Percentiles rank a stretch among this genome's conserved stretches.
Evolutionary conservation across 2,113 vertebrate genomes (phyloP).

Genomic region (Chroicocephalus ridibundus): DNA sequence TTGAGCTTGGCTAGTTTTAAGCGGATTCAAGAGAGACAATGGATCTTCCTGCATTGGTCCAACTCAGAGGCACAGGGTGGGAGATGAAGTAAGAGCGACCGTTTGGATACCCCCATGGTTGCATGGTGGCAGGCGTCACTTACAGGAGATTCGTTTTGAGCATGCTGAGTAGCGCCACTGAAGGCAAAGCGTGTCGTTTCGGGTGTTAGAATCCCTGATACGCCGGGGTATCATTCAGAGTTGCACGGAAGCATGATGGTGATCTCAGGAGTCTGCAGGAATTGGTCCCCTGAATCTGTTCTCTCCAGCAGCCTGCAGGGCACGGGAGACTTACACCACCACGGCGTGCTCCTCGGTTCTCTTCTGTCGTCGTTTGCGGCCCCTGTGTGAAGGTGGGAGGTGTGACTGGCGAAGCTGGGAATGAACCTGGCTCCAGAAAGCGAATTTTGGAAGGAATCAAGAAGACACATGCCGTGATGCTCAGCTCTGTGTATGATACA

Average conservation of each 20-base stretch:
- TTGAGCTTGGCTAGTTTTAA: neutral
- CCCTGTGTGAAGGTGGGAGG: neutral
- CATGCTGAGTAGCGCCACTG: neutral
- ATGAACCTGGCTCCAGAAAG: neutral
- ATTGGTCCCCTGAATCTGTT: rapidly evolving
- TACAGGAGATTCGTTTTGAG: neutral
- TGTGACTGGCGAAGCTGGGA: neutral
- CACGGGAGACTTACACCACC: neutral
- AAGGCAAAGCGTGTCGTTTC: no score
- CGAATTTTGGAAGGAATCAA: neutral
- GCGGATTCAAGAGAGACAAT: neutral
- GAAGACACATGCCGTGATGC: no score
- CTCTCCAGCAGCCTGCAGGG: neutral
- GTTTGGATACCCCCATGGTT: neutral
- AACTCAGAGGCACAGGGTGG: neutral
- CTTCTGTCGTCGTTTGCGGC: neutral
- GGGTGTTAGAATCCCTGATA: neutral
- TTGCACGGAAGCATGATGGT: neutral
- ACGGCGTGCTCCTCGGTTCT: rapidly evolving
- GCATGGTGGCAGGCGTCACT: no score
- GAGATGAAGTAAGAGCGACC: neutral
- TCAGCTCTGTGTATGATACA: neutral
- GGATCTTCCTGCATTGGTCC: neutral
- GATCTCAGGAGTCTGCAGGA: neutral
- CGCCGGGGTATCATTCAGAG: neutral